These are phyloP conservation scores for Poecilia picta DNA, from an alignment of 2,797 vertebrate genomes.

Conservation along the genomic window DNA sequence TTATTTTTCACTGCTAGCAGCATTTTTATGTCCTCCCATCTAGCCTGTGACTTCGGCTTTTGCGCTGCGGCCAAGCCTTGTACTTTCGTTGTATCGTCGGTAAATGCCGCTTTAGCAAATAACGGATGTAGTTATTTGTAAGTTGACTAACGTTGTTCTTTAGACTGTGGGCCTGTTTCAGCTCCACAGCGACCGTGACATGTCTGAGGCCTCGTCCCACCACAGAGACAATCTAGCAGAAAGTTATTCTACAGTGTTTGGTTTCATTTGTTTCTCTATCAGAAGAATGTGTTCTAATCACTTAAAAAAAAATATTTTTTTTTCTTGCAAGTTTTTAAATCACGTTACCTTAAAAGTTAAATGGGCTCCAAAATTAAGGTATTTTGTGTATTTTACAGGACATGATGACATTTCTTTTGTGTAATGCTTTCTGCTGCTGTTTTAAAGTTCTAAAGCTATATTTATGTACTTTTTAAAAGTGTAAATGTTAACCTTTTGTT, in stretches of 20 bases:
- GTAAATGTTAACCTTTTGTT: neutral
- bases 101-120: neutral
- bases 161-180: neutral
- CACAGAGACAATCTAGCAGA: neutral
- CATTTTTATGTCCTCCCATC: constrained; percentile 9
- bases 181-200: neutral
- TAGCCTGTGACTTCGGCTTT: neutral
- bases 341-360: neutral
- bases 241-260: neutral
- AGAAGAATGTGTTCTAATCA: neutral
- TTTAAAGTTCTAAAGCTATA: neutral
- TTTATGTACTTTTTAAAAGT: neutral
- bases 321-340: neutral
- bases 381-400: neutral
- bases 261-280: neutral
- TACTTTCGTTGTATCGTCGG: neutral
- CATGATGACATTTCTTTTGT: neutral
- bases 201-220: constrained; percentile 27
- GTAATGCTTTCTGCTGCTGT: neutral
- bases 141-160: neutral
- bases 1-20: constrained; percentile 42
- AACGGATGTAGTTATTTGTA: neutral
- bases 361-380: neutral
- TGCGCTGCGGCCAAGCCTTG: neutral
- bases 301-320: neutral